These are phyloP conservation scores for Podarcis siculus DNA, from an alignment of 2,797 vertebrate species.

Conservation along the genomic window DNA sequence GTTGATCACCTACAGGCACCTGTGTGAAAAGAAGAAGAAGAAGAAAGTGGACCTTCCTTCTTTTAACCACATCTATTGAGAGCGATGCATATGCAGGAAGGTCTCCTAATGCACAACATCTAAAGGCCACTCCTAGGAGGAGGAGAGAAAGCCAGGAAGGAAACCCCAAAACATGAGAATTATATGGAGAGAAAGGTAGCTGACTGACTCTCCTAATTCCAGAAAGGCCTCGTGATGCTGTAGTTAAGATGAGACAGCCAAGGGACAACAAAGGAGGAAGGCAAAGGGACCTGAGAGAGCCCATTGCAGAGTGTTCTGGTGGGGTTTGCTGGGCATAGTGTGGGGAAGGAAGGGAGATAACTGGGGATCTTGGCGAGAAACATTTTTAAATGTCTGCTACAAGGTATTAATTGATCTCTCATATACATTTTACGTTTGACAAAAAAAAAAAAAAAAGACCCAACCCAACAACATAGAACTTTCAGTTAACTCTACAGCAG, in stretches of 20 bases:
- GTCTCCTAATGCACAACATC: neutral
- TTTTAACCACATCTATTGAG: neutral
- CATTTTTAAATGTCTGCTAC: neutral
- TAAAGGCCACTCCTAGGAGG: neutral
- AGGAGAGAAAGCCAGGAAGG: neutral
- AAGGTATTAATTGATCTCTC: conserved; percentile 1
- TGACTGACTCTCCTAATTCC: neutral
- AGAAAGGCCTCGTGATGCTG: neutral
- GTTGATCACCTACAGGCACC: conserved; percentile 98
- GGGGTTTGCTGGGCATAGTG: too few species aligned
- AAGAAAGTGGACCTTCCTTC: neutral
- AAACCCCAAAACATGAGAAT: neutral
- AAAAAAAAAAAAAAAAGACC: neutral
- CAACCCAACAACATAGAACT: neutral
- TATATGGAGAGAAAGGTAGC: neutral
- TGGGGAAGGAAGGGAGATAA: neutral
- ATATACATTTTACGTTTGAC: neutral
- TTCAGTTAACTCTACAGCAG: neutral
- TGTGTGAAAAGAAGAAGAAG: conserved; percentile 52
- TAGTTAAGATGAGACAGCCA: neutral
- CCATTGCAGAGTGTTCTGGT: neutral
- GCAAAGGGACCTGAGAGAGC: neutral
- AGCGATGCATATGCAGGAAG: neutral
- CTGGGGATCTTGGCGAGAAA: neutral
- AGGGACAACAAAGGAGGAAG: neutral